Conservation (phyloP, 2,113 vertebrate species). For the Machaerirhynchus nigripectus region DNA sequence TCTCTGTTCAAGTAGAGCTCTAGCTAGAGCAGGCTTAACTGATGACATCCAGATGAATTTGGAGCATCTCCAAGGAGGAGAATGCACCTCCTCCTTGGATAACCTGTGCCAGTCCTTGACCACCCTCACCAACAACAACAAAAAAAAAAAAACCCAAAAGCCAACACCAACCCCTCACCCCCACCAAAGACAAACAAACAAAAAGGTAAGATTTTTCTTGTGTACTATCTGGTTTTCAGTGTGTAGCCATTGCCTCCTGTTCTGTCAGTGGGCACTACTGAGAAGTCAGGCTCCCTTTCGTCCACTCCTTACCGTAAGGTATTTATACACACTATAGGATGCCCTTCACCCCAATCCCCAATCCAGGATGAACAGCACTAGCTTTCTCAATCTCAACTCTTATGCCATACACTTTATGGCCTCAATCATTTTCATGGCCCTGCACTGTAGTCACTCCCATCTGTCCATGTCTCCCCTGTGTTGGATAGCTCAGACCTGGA, state of each 20-base stretch:
- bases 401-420: fast-evolving
- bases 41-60: neutral
- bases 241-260: neutral
- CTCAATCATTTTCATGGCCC: neutral
- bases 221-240: neutral
- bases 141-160: neutral
- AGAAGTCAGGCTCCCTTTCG: neutral
- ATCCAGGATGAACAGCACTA: neutral
- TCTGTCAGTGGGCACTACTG: neutral
- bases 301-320: neutral
- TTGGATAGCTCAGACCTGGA: neutral
- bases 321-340: neutral
- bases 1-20: neutral
- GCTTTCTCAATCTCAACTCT: neutral
- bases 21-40: neutral
- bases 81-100: neutral
- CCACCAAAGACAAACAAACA: neutral
- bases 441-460: neutral
- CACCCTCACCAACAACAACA: neutral
- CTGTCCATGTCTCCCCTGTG: neutral
- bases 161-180: neutral
- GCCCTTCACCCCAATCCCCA: neutral
- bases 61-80: neutral
- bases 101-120: neutral
- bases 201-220: neutral